phyloP scores from a whole-genome alignment of 2,797 vertebrate genomes.

The Denticeps clupeoides region DNA sequence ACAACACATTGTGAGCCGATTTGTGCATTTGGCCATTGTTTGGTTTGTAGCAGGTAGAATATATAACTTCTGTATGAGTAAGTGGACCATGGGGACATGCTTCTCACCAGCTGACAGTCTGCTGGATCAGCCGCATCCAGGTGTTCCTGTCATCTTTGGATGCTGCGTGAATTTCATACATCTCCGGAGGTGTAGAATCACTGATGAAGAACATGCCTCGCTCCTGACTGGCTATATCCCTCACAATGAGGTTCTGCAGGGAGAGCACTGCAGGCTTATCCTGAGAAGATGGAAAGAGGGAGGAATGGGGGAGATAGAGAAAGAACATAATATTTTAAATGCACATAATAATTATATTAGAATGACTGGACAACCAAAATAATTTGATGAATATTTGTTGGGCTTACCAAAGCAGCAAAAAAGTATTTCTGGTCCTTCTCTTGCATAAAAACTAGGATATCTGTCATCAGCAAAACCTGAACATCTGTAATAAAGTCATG shows the following conservation, averaged over 20 bases:
- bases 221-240: constrained; percentile 91
- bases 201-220: constrained; percentile 89
- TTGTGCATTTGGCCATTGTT: too few species aligned
- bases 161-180: constrained; percentile 80
- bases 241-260: constrained; percentile 76
- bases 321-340: too few species aligned
- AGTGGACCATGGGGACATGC: too few species aligned
- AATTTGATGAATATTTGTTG: too few species aligned
- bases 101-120: constrained; percentile 70
- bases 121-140: constrained; percentile 82
- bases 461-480: constrained; percentile 75
- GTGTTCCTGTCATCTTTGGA: constrained; percentile 72
- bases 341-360: too few species aligned
- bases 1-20: too few species aligned
- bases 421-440: constrained; percentile 88
- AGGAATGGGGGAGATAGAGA: neutral
- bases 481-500: too few species aligned
- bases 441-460: constrained; percentile 69
- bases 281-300: constrained; percentile 35
- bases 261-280: constrained; percentile 81
- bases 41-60: neutral
- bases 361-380: too few species aligned
- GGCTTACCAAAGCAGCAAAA: constrained; percentile 74
- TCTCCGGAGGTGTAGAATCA: constrained; percentile 69
- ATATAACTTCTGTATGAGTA: neutral